Percentiles rank a stretch among this genome's conserved stretches.
Conservation (phyloP, 2,888 invertebrate species). For the Micoletzkya japonica region DNA sequence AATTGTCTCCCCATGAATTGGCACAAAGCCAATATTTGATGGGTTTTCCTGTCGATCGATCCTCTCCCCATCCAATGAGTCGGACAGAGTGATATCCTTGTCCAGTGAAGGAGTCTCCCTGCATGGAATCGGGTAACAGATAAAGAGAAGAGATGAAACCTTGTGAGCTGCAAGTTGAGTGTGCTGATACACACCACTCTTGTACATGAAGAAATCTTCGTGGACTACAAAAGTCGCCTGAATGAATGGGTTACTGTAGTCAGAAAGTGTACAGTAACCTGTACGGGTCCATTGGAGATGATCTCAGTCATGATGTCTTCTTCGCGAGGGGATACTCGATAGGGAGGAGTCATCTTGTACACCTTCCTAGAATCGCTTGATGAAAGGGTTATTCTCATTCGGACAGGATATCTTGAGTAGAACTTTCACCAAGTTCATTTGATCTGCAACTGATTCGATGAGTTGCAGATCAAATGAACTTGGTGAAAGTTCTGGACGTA, state of each 20-base stretch:
- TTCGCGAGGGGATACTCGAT: constrained; percentile 65
- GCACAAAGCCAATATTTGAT: constrained; percentile 86
- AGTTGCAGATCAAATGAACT: not conserved
- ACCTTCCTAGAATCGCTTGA: constrained; percentile 46
- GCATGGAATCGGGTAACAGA: not conserved
- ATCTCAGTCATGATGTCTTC: constrained; percentile 90
- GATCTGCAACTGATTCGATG: not conserved
- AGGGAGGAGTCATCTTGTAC: constrained; percentile 67
- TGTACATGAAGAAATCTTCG: constrained; percentile 89
- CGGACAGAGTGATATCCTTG: constrained; percentile 82
- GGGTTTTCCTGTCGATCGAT: constrained; percentile 69
- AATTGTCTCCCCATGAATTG: constrained; percentile 88
- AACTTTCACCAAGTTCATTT: not conserved
- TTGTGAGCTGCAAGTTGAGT: constrained; percentile 51
- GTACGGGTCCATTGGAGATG: constrained; percentile 85
- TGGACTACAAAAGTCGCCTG: constrained; percentile 85
- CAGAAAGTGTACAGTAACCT: constrained; percentile 67
- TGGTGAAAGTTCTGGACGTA: not conserved
- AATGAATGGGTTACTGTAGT: constrained; percentile 70
- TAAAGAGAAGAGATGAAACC: constrained; percentile 1
- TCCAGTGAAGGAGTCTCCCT: constrained; percentile 40
- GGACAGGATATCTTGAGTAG: constrained; percentile 20
- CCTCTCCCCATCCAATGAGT: constrained; percentile 88
- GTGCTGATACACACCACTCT: constrained; percentile 75
- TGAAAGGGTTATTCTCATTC: constrained; percentile 9